These are phyloP conservation scores for Aphaenogaster floridana DNA, from an alignment of 1,140 invertebrate species.

Conservation along the genomic window DNA sequence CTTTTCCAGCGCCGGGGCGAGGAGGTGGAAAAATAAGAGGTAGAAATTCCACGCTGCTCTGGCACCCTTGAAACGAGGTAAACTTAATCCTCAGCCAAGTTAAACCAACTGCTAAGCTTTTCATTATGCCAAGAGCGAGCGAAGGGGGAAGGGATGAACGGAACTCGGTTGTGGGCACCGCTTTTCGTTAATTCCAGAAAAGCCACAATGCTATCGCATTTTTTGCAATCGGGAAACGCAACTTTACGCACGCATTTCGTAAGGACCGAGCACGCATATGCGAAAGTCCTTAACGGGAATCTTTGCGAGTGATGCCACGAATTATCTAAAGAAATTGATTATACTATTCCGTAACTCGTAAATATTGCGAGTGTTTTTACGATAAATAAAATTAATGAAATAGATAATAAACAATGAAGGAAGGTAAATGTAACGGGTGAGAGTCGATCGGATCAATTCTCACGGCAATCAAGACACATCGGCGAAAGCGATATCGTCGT, in stretches of 20 bases:
- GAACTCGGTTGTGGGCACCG: constrained; percentile 36
- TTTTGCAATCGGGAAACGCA: not conserved
- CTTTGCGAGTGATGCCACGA: not conserved
- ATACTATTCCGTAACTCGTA: not conserved
- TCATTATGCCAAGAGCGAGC: constrained; percentile 73
- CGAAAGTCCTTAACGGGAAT: not conserved
- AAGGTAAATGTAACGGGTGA: not conserved
- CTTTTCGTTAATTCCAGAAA: constrained; percentile 29
- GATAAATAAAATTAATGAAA: not conserved
- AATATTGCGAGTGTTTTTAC: not conserved
- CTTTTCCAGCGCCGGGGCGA: constrained; percentile 68
- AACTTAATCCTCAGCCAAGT: constrained; percentile 79
- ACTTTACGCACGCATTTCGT: not conserved
- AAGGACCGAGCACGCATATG: not conserved
- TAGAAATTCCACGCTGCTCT: constrained; percentile 77
- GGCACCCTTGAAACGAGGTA: constrained; percentile 77
- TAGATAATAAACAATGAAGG: not conserved
- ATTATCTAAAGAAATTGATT: not conserved
- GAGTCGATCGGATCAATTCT: constrained; percentile 33
- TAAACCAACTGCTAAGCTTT: constrained; percentile 80
- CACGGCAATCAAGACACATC: constrained; percentile 5
- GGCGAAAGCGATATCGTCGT: constrained; percentile 20
- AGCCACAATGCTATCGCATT: constrained; percentile 27
- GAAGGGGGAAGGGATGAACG: constrained; percentile 36
- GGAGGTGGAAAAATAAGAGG: constrained; percentile 78